phyloP scores from a whole-genome alignment of 2,888 invertebrate species.

The Cheilosia urbana region DNA sequence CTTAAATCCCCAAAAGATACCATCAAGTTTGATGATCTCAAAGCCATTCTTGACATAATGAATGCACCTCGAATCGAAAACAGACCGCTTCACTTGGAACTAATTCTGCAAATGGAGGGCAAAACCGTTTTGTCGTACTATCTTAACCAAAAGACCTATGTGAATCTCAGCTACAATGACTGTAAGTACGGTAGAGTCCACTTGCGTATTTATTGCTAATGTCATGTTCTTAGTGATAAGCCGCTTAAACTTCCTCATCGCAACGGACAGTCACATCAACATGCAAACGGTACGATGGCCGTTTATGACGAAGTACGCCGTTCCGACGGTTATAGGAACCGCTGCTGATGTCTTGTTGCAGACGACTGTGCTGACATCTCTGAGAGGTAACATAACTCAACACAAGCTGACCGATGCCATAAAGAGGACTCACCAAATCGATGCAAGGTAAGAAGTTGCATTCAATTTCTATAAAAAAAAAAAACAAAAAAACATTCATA shows the following conservation, averaged over 20 bases:
- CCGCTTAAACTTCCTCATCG: slow-evolving; percentile 85
- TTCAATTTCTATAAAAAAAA: background rate
- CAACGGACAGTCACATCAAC: slow-evolving; percentile 87
- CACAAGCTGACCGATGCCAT: slow-evolving; percentile 85
- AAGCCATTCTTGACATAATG: slow-evolving; percentile 83
- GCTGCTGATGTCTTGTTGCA: slow-evolving; percentile 84
- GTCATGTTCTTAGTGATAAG: slow-evolving; percentile 84
- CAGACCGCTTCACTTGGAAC: slow-evolving; percentile 87
- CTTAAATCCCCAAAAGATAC: slow-evolving; percentile 84
- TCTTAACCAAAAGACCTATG: slow-evolving; percentile 87
- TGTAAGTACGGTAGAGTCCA: slow-evolving; percentile 84
- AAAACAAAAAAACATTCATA: background rate
- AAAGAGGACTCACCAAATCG: slow-evolving; percentile 87
- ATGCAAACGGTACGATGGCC: slow-evolving; percentile 86
- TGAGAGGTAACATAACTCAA: slow-evolving; percentile 89
- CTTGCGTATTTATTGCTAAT: background rate
- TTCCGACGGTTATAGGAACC: slow-evolving; percentile 86
- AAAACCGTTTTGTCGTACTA: slow-evolving; percentile 88
- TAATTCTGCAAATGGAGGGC: slow-evolving; percentile 88
- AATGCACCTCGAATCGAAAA: slow-evolving; percentile 83
- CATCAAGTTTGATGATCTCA: slow-evolving; percentile 85
- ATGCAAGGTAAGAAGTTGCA: slow-evolving; percentile 84
- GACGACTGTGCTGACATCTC: slow-evolving; percentile 86
- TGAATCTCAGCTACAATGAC: slow-evolving; percentile 86
- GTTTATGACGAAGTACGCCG: slow-evolving; percentile 85